These are phyloP conservation scores for Aquatica leii DNA, from an alignment of 2,888 invertebrate species.

Conservation along the genomic window DNA sequence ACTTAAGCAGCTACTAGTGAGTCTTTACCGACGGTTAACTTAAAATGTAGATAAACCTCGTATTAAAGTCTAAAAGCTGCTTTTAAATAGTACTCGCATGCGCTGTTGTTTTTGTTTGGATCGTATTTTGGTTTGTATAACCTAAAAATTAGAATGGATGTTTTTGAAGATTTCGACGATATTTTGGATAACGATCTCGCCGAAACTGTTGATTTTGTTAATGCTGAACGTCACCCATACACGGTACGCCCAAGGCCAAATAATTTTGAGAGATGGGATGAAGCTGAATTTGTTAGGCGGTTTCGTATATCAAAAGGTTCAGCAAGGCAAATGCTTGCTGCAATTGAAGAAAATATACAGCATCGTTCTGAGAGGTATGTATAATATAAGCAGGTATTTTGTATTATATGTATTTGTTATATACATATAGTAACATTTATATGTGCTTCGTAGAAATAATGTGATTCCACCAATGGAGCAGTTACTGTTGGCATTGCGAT, in stretches of 20 bases:
- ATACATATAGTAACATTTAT: background rate
- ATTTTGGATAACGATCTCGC: background rate
- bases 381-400: no score
- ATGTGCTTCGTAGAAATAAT: conserved; percentile 22
- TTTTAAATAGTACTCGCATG: no score
- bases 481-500: conserved; percentile 15
- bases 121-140: no score
- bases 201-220: background rate
- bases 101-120: no score
- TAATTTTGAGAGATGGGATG: conserved; percentile 7
- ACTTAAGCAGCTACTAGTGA: no score
- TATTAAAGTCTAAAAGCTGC: no score
- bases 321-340: no score
- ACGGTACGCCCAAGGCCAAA: background rate
- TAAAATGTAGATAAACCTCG: background rate
- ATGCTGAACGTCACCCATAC: conserved; percentile 1
- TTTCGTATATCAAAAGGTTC: conserved; percentile 2
- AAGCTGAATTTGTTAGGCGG: conserved; percentile 5
- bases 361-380: no score
- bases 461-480: conserved; percentile 13
- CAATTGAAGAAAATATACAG: no score
- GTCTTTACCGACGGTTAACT: background rate
- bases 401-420: background rate
- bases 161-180: background rate
- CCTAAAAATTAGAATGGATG: no score